These are phyloP conservation scores for Triops longicaudatus DNA, from an alignment of 1,140 invertebrate species.

Conservation along the genomic window DNA sequence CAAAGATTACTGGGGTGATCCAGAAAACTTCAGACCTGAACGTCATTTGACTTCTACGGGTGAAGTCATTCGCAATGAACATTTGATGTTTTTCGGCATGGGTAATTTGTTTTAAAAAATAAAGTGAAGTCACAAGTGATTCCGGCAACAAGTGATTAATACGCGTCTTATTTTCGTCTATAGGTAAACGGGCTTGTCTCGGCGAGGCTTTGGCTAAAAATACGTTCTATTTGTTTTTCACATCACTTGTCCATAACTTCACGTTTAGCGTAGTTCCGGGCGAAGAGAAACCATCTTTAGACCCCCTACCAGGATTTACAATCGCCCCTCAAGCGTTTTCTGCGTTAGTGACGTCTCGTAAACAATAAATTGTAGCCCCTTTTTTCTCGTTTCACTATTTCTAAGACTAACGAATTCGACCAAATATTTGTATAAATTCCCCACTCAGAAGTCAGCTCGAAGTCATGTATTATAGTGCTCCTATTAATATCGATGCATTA, in stretches of 20 bases:
- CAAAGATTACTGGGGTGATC: constrained; percentile 53
- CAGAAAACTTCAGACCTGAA: constrained; percentile 59
- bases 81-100: constrained; percentile 56
- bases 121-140: too few relatives aligned
- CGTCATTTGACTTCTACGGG: constrained; percentile 49
- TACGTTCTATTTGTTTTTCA: constrained; percentile 28
- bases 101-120: constrained; percentile 41
- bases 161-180: too few relatives aligned
- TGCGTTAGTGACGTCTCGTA: constrained; percentile 23
- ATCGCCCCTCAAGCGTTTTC: constrained; percentile 36
- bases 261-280: constrained; percentile 17
- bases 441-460: too few relatives aligned
- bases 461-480: too few relatives aligned
- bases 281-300: constrained; percentile 28
- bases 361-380: background rate
- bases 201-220: constrained; percentile 28
- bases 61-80: constrained; percentile 47
- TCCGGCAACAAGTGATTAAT: too few relatives aligned
- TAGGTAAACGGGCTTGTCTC: constrained; percentile 29
- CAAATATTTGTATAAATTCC: too few relatives aligned
- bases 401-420: too few relatives aligned
- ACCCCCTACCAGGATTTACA: constrained; percentile 40
- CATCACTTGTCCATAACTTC: constrained; percentile 26
- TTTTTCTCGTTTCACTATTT: background rate
- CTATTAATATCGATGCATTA: background rate